phyloP scores from a whole-genome alignment of 2,797 vertebrate species.

The Taeniopygia guttata region DNA sequence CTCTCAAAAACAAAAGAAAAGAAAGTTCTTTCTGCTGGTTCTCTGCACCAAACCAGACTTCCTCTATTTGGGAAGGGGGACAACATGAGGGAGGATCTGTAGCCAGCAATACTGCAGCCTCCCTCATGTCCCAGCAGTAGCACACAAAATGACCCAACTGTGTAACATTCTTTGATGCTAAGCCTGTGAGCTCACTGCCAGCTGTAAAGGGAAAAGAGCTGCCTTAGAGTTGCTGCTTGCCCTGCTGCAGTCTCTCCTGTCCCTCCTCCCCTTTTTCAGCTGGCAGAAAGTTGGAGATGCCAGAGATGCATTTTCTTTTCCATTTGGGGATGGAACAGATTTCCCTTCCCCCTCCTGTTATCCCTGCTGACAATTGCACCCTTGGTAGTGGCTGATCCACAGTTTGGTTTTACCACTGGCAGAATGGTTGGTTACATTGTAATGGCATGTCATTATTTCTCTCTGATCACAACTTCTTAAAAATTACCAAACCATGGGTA shows the following conservation, averaged over 20 bases:
- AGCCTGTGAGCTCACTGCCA: background rate
- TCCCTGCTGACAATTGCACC: background rate
- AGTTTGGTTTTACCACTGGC: background rate
- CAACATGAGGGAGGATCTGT: background rate
- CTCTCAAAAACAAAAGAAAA: background rate
- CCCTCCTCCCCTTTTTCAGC: background rate
- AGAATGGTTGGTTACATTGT: background rate
- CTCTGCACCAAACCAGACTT: background rate
- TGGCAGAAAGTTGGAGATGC: slow-evolving; percentile 22
- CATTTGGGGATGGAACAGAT: background rate
- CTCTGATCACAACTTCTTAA: background rate
- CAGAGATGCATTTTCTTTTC: background rate
- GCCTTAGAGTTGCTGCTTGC: background rate
- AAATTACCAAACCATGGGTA: background rate
- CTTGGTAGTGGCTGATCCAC: background rate
- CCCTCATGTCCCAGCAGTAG: background rate
- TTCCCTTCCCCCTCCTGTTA: background rate
- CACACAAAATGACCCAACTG: background rate
- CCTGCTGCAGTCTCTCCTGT: background rate
- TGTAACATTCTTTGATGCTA: background rate
- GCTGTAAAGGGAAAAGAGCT: background rate
- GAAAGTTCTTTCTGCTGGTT: background rate
- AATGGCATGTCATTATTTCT: background rate
- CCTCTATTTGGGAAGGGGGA: background rate
- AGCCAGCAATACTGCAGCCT: background rate